Evolutionary conservation across 2,113 vertebrate genomes (phyloP), one percentile per base, ranked within the genome.

Genomic region (Agapornis roseicollis): DNA sequence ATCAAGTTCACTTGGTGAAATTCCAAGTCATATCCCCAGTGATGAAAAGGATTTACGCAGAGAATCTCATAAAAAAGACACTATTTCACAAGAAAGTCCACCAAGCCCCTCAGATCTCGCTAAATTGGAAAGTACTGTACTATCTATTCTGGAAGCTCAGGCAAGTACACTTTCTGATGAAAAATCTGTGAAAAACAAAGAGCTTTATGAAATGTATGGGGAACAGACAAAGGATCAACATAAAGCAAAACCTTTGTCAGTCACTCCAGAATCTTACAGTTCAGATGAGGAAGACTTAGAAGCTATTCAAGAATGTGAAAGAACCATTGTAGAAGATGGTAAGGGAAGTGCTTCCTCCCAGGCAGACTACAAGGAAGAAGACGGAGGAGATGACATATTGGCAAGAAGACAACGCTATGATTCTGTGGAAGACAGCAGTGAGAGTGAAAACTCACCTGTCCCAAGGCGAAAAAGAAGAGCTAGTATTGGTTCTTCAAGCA

Each of bases 131-230:
- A 99, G 98, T 93, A 99, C 98, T 5, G 99, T 99, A 53, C 98
- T 99, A 50, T 99, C 99, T 55, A 99, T 99, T 97, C 98, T 99
- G 94, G 98, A 99, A 97, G 98, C 99, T 93, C 98, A 99, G 95
- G 93, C 97, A 94, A 98, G 93, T 96, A 96, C 98, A 2, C 82
- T 98, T 55, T 83, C 80, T 76, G 96, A 96, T 93, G 97, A 98
- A 92, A 98, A 97, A 53, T 81, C 97, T 76, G 86, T 37, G 6
- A 97, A 96, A 92, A 96, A 80, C 80, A 95, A 97, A 90, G 97
- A 98, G 3, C 91, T 97, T 89, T 95, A 93, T 64, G 94, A 93
- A 60, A 55, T 58, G 9, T 96, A 88, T 22, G 9, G 81, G 52
- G 98, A 97, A 82, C 97, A 98, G 29, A 66, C 97, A 41, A 98